Percentiles rank a stretch among this genome's conserved stretches.
Evolutionary conservation across 2,113 vertebrate species (phyloP).

Genomic region (Hemicordylus capensis): DNA sequence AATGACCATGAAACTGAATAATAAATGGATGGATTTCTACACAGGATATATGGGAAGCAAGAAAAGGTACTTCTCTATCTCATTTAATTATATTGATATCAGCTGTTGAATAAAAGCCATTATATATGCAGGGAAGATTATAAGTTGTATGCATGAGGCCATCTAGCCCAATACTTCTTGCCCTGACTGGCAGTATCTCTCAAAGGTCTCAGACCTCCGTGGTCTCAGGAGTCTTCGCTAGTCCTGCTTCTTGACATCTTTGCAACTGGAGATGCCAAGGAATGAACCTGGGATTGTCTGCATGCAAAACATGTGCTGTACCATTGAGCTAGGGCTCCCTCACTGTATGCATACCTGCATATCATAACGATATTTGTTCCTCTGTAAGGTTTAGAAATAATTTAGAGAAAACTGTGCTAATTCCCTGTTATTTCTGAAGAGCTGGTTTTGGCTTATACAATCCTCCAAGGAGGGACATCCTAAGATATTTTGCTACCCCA

Average conservation of each 20-base stretch:
- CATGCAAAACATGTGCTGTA: background rate
- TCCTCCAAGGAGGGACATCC: too few species aligned
- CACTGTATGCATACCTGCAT: background rate
- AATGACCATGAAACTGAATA: slow-evolving; percentile 30
- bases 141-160: background rate
- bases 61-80: slow-evolving; percentile 18
- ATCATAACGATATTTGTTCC: background rate
- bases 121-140: background rate
- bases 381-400: background rate
- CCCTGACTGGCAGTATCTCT: background rate
- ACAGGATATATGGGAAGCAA: slow-evolving; percentile 44
- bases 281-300: background rate
- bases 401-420: background rate
- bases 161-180: background rate
- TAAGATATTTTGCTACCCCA: background rate
- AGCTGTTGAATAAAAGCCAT: background rate
- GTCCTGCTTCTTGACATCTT: background rate
- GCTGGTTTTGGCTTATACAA: background rate
- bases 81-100: background rate
- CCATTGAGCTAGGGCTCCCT: background rate
- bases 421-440: background rate
- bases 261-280: background rate
- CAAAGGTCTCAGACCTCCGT: background rate
- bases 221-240: background rate
- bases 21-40: slow-evolving; percentile 47